Evolutionary conservation across 1,140 invertebrate genomes (phyloP).

Genomic region (Macrobrachium nipponense): DNA sequence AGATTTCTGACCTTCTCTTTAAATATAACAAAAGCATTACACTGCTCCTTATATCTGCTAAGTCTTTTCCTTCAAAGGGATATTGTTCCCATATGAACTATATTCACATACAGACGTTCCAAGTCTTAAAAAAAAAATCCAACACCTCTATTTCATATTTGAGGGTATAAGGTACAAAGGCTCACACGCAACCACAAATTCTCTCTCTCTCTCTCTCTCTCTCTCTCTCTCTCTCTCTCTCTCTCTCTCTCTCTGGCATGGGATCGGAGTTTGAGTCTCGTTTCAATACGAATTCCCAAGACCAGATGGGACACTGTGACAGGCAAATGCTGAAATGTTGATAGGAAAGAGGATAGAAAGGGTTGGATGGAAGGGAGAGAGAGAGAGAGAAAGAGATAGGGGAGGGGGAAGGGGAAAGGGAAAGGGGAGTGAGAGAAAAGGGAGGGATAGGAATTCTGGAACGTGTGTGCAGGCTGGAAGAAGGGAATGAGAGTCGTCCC

Average conservation of each 20-base stretch:
- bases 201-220: background rate
- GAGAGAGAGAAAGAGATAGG: background rate
- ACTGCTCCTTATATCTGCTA: no score
- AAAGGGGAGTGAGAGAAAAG: background rate
- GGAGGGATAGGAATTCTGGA: background rate
- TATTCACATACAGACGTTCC: no score
- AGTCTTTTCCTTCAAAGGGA: no score
- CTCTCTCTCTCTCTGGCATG: background rate
- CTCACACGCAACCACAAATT: no score
- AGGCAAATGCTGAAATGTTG: background rate
- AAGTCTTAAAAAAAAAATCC: no score
- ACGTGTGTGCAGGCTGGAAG: background rate
- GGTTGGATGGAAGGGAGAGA: background rate
- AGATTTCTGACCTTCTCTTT: no score
- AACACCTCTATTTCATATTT: no score
- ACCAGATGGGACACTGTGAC: background rate
- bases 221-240: background rate
- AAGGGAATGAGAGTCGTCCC: background rate
- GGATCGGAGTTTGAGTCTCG: background rate
- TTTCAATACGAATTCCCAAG: conserved; percentile 3
- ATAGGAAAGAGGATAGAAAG: background rate
- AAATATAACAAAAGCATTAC: no score
- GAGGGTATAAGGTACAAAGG: no score
- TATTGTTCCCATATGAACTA: no score
- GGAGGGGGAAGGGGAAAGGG: background rate